Evolutionary conservation across 2,888 invertebrate species (phyloP).

Genomic region (Dolichopus griseipennis): DNA sequence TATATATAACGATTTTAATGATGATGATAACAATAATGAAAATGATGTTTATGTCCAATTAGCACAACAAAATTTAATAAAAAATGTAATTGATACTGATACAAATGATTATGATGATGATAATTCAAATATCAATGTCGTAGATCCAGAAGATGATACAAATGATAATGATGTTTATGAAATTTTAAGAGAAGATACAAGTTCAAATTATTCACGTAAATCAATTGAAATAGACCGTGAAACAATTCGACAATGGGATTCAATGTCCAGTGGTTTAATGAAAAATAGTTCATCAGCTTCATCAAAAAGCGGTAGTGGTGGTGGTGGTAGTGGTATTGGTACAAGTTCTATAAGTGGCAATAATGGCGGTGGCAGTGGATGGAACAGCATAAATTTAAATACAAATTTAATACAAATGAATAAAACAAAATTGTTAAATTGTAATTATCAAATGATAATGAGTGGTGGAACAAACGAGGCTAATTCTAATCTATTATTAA

Average conservation of each 20-base stretch:
- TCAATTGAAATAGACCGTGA: slow-evolving; percentile 69
- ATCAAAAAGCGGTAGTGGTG: slow-evolving; percentile 15
- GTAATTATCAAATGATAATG: slow-evolving; percentile 40
- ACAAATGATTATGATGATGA: slow-evolving; percentile 19
- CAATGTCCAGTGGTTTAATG: slow-evolving; percentile 74
- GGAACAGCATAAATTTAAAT: slow-evolving; percentile 25
- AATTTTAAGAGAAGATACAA: slow-evolving; percentile 38
- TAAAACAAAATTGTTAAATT: slow-evolving; percentile 27
- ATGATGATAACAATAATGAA: slow-evolving; percentile 25
- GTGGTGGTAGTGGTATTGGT: slow-evolving; percentile 41
- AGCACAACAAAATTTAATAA: not conserved
- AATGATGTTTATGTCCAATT: slow-evolving; percentile 41
- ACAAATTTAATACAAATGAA: slow-evolving; percentile 33
- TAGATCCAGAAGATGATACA: slow-evolving; percentile 24
- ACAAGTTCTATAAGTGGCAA: not conserved
- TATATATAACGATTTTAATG: not conserved
- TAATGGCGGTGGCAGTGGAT: slow-evolving; percentile 19
- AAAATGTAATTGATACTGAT: slow-evolving; percentile 11
- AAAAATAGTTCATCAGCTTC: slow-evolving; percentile 36
- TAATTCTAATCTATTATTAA: slow-evolving; percentile 36
- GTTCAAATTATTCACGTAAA: slow-evolving; percentile 39
- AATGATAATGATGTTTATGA: slow-evolving; percentile 36
- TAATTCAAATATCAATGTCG: slow-evolving; percentile 45
- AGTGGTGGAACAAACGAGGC: slow-evolving; percentile 37
- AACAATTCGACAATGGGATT: slow-evolving; percentile 79